These are phyloP conservation scores for Narcine bancroftii DNA, from an alignment of 2,113 vertebrate species.

Conservation along the genomic window DNA sequence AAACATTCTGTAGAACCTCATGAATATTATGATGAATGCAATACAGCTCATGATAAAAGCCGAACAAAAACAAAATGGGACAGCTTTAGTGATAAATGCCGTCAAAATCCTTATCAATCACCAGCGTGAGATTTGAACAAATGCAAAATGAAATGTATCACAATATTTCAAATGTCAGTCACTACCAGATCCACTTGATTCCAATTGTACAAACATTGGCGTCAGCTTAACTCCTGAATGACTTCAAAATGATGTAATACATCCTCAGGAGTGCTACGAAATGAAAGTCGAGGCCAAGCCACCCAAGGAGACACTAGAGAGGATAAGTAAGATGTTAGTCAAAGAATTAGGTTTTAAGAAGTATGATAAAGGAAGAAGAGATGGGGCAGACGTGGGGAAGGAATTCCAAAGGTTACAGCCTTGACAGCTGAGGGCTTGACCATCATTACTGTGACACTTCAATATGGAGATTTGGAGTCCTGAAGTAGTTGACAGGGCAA, in stretches of 20 bases:
- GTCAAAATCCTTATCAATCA: neutral
- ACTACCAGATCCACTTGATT: neutral
- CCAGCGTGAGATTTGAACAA: neutral
- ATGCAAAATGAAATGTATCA: neutral
- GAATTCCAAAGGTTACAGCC: too few species aligned
- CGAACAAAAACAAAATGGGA: neutral
- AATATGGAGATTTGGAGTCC: too few species aligned
- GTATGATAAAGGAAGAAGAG: too few species aligned
- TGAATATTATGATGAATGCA: slow-evolving; percentile 26
- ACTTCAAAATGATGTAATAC: neutral
- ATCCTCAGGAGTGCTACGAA: too few species aligned
- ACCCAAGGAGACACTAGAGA: too few species aligned
- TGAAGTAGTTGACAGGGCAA: too few species aligned
- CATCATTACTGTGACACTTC: too few species aligned
- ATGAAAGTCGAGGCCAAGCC: too few species aligned
- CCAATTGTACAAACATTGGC: neutral
- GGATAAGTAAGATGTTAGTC: too few species aligned
- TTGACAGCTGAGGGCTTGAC: too few species aligned
- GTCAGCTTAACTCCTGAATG: neutral
- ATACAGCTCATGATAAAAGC: neutral
- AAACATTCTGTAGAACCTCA: neutral
- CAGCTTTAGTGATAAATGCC: neutral
- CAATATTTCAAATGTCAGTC: neutral
- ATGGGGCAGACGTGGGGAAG: too few species aligned
- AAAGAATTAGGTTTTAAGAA: too few species aligned